Base-by-base conservation (phyloP, 2,888 invertebrate genomes). In the Napeogenes inachia region DNA sequence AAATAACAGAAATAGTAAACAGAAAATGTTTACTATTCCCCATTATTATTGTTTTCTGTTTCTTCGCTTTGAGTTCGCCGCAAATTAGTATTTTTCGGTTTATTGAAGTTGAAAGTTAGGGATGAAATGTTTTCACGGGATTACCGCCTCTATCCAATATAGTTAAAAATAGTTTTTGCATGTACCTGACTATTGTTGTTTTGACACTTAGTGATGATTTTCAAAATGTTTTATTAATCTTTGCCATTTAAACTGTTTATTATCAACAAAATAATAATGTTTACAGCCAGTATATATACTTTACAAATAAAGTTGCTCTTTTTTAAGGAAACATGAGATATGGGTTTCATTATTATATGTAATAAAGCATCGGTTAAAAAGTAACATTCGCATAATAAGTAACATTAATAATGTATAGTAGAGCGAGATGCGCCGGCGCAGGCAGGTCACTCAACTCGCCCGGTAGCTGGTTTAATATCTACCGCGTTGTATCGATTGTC, bases 361-460 rank as follows among this genome's bases (percentile, higher is more conserved):
- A 35, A 35, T 35, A 35, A 35, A 35, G 35, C 35, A 35, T 35
- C 6, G 6, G 21, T 6, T 35, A 65, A 65, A 65, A 68, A 70
- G 65, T 69, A 59, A 67, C 64, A 69, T 64, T 59, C 59, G 53
- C 55, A 61, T 65, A 70, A 63, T 68, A 73, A 64, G 68, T 68
- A 70, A 71, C 71, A 74, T 68, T 68, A 42, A 42, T 42, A 42
- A 42, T 42, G 42, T 42, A 12, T 42, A 42, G 42, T 35, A 35
- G 69, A 73, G 75, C 53, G 53, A 56, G 60, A 75, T 78, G 77
- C 75, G 58, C 64, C 73, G 73, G 75, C 75, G 58, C 64, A 73
- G 74, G 75, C 54, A 69, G 84, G 81, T 84, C 84, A 81, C 73
- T 82, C 77, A 84, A 76, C 85, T 78, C 75, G 77, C 73, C 77